phyloP scores from a whole-genome alignment of 2,113 vertebrate species.

The Apteryx mantelli region DNA sequence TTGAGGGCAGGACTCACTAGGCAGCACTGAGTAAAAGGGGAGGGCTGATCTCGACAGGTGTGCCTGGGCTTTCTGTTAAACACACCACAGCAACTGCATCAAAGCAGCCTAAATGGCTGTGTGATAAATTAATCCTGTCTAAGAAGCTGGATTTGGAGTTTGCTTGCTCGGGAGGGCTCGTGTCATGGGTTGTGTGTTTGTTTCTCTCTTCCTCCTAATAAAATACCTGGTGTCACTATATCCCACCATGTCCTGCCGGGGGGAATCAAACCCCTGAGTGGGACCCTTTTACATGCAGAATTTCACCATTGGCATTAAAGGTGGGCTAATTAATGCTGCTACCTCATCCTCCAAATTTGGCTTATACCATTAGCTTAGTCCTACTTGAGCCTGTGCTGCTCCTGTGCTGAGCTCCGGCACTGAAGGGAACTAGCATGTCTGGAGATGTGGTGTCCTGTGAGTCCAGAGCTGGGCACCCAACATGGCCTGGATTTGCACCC shows the following conservation, averaged over 20 bases:
- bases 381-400: fast-evolving
- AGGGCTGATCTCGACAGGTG: background rate
- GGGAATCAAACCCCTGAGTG: background rate
- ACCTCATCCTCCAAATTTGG: background rate
- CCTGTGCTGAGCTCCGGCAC: background rate
- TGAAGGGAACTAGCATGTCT: background rate
- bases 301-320: background rate
- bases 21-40: fast-evolving
- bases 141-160: background rate
- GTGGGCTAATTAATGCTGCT: background rate
- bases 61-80: background rate
- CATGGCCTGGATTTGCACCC: too few species aligned
- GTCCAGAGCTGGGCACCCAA: fast-evolving
- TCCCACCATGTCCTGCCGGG: fast-evolving
- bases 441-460: background rate
- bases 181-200: fast-evolving
- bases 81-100: fast-evolving
- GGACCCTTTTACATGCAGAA: background rate
- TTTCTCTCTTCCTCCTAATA: background rate
- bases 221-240: fast-evolving
- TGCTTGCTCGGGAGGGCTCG: background rate
- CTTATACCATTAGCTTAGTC: background rate
- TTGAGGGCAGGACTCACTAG: background rate
- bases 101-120: background rate
- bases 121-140: background rate